Conservation (phyloP, 2,113 vertebrate genomes). For the Cheirogaleus medius region DNA sequence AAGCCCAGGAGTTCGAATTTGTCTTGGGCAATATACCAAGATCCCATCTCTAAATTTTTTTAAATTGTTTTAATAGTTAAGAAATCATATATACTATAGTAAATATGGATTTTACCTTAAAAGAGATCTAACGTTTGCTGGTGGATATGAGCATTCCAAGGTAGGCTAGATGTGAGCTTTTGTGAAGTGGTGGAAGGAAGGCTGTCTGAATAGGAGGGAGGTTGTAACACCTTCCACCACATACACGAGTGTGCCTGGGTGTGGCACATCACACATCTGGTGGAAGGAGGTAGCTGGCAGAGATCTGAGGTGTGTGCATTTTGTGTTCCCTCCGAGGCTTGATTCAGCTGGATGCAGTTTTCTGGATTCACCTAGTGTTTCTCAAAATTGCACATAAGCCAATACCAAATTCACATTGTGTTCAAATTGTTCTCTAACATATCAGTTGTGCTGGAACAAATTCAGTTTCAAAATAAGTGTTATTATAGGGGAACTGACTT, state of each 20-base stretch:
- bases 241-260: too few species aligned
- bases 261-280: fast-evolving
- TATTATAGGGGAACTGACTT: background rate
- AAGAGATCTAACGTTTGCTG: background rate
- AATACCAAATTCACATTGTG: background rate
- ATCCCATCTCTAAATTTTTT: too few species aligned
- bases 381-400: background rate
- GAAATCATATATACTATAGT: background rate
- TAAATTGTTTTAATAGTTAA: background rate
- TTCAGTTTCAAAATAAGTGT: background rate
- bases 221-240: background rate
- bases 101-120: background rate
- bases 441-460: background rate
- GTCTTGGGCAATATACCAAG: too few species aligned
- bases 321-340: background rate
- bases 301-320: background rate
- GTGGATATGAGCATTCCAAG: background rate
- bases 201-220: background rate
- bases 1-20: too few species aligned
- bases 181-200: background rate
- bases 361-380: background rate
- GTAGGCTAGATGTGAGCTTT: background rate
- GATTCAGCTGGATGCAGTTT: background rate
- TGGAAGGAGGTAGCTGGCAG: background rate
- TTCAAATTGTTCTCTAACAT: background rate